Conservation (phyloP, 2,113 vertebrate species). For the Alethe castanea region DNA sequence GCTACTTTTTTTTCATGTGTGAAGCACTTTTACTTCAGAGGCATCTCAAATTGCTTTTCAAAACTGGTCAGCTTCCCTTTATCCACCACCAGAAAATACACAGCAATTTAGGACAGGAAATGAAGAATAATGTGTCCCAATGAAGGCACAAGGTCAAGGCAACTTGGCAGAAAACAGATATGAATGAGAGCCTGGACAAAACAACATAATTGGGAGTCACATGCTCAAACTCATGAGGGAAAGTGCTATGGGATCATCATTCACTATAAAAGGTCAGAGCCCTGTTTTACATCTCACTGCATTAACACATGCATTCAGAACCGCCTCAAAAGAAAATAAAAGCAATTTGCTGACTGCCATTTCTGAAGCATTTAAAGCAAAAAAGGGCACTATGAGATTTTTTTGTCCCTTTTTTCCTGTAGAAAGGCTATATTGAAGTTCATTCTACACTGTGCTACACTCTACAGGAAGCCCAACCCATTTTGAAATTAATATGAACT, state of each 20-base stretch:
- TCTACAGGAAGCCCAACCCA: slow-evolving; percentile 50
- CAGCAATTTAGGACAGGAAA: background rate
- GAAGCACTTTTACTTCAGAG: slow-evolving; percentile 19
- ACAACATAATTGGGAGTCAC: background rate
- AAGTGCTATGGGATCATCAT: background rate
- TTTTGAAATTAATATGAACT: slow-evolving; percentile 34
- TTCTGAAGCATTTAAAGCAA: background rate
- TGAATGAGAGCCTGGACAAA: background rate
- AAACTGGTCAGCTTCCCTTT: background rate
- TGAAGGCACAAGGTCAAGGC: background rate
- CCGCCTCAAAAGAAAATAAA: background rate
- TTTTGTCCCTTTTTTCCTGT: slow-evolving; percentile 3
- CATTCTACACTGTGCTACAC: background rate
- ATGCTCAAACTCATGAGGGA: background rate
- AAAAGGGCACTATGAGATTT: background rate
- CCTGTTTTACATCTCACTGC: background rate
- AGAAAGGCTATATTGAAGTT: slow-evolving; percentile 60
- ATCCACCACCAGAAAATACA: background rate
- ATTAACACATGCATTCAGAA: background rate
- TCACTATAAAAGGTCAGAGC: background rate
- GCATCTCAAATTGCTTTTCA: background rate
- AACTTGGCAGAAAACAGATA: background rate
- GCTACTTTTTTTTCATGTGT: background rate
- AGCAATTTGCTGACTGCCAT: background rate
- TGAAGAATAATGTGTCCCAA: background rate